Evolutionary conservation across 2,113 vertebrate species (phyloP), one percentile per base, ranked within the genome.

Genomic region (Chlorocebus sabaeus): DNA sequence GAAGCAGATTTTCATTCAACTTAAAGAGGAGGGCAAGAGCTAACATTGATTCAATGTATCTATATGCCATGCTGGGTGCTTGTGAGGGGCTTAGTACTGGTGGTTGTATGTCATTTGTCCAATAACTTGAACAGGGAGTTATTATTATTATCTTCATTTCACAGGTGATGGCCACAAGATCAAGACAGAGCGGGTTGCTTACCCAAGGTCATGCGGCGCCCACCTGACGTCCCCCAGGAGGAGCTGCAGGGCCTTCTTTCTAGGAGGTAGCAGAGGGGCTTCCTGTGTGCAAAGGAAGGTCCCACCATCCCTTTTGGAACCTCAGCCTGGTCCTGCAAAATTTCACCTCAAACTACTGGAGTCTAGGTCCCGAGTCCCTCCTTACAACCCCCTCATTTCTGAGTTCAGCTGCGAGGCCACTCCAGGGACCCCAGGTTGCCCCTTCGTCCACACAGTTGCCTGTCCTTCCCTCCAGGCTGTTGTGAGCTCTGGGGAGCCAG

Each of bases 181-280:
- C 3, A 3, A 61, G 76, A 27, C 23, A 48, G n/a, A 20, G 6
- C 0, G 6, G 0, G 0, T 2, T 11, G 20, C 70, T 4, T 32
- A n/a, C 18, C 87, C 61, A 10, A 7, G 35, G 17, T 20, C 5
- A 1, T 20, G 18, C 10, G 20, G 32, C 18, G 23, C n/a, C 27
- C 22, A 18, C 18, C 38, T 40, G 27, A 1, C 8, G 10, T 4
- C 14, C 18, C 78, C 5, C 2, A 3, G 67, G 64, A 25, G 6
- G 40, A 23, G 38, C 20, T 4, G 9, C 23, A 32, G 45, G 61
- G 6, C 43, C 32, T 0, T 80, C 25, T 45, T n/a, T 38, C 55
- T 48, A 18, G n/a, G 25, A 78, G 50, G 52, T 45, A 17, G 11
- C 20, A 2, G 13, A 25, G n/a, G 48, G 35, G 7, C 20, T 32